These are phyloP conservation scores for Spilosoma lubricipeda DNA, from an alignment of 2,888 invertebrate species.

Conservation along the genomic window DNA sequence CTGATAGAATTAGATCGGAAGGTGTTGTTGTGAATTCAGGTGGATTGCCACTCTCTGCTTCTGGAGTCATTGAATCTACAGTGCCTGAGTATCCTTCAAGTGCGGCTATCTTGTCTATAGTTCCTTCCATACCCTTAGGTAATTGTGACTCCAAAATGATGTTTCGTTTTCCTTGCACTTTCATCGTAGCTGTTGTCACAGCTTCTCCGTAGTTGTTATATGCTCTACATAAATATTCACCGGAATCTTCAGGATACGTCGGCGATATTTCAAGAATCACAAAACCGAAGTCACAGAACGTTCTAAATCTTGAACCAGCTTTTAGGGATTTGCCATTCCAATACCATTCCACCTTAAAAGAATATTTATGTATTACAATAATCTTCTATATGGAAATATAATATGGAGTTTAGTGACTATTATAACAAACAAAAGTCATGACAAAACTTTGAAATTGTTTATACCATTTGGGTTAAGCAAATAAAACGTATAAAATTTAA, in stretches of 20 bases:
- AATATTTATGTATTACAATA: neutral
- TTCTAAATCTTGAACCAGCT: conserved; percentile 96
- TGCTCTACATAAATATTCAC: conserved; percentile 95
- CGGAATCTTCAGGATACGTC: conserved; percentile 98
- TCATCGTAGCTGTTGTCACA: conserved; percentile 95
- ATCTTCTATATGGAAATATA: neutral
- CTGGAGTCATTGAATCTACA: conserved; percentile 88
- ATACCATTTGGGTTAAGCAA: neutral
- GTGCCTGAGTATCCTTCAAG: conserved; percentile 94
- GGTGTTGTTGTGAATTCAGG: conserved; percentile 96
- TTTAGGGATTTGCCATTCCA: conserved; percentile 96
- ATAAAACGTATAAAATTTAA: neutral
- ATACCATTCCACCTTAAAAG: conserved; percentile 94
- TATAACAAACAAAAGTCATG: neutral
- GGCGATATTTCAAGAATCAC: conserved; percentile 99
- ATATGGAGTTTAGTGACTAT: neutral
- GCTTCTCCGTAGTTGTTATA: conserved; percentile 96
- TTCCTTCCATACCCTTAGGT: conserved; percentile 97
- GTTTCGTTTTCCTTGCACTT: conserved; percentile 96
- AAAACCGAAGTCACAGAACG: conserved; percentile 99
- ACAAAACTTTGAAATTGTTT: neutral
- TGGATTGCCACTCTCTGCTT: conserved; percentile 94
- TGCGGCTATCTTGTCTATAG: conserved; percentile 96
- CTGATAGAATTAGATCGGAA: conserved; percentile 92
- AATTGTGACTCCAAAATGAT: conserved; percentile 96